These are phyloP conservation scores for Drosophila cognata DNA, from an alignment of 2,888 invertebrate species.

Conservation along the genomic window DNA sequence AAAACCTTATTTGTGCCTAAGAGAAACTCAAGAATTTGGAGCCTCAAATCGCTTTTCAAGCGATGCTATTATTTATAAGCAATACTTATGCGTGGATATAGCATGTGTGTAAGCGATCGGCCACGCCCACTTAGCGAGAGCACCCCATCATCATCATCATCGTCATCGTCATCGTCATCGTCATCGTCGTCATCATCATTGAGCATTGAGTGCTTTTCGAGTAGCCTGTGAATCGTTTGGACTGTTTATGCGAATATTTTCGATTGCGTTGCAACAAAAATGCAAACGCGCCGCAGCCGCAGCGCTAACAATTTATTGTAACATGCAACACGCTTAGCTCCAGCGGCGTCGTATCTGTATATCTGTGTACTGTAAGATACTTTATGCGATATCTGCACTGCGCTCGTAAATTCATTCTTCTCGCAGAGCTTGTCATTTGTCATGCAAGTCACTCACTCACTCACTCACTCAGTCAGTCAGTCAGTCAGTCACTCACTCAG, in stretches of 20 bases:
- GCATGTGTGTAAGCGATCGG: background rate
- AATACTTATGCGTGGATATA: background rate
- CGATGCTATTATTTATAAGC: background rate
- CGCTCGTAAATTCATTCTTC: constrained; percentile 72
- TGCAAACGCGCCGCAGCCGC: constrained; percentile 45
- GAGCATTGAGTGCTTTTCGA: constrained; percentile 34
- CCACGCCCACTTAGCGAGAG: constrained; percentile 16
- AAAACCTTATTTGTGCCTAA: background rate
- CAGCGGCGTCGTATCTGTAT: constrained; percentile 46
- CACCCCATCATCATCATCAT: background rate
- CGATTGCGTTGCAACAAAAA: constrained; percentile 36
- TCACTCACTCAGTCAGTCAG: constrained; percentile 45
- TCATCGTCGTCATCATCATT: background rate
- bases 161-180: background rate
- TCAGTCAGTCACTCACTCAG: constrained; percentile 44
- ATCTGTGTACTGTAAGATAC: constrained; percentile 65
- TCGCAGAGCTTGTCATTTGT: constrained; percentile 52
- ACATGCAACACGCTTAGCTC: constrained; percentile 49
- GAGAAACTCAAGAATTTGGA: background rate
- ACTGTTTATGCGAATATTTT: constrained; percentile 39
- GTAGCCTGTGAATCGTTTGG: constrained; percentile 38
- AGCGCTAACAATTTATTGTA: constrained; percentile 46
- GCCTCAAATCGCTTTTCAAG: background rate
- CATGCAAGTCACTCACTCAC: constrained; percentile 57
- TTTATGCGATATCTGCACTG: constrained; percentile 77